phyloP scores from a whole-genome alignment of 2,113 vertebrate species.

The Hippocampus zosterae region DNA sequence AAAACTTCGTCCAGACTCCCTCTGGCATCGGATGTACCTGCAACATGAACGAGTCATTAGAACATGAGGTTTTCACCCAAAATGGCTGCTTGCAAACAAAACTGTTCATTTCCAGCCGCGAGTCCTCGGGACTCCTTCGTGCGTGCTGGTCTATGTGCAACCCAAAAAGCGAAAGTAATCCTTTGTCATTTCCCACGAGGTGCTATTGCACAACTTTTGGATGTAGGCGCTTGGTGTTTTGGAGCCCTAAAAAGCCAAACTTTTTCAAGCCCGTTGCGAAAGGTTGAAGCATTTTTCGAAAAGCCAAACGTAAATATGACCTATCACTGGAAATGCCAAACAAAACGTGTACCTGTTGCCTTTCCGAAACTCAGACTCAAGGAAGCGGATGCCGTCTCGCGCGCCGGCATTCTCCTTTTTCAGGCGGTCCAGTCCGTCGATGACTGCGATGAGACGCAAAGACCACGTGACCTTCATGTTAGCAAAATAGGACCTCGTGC shows the following conservation, averaged over 20 bases:
- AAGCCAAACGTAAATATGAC: background rate
- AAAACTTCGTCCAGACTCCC: slow-evolving; percentile 84
- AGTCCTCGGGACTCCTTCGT: no score
- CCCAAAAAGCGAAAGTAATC: no score
- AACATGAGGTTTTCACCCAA: no score
- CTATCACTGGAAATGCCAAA: background rate
- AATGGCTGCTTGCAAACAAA: no score
- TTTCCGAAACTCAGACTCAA: slow-evolving; percentile 95
- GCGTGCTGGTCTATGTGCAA: no score
- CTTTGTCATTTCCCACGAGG: background rate
- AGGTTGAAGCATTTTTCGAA: background rate
- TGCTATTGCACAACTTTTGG: background rate
- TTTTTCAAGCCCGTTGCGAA: background rate
- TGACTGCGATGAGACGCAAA: slow-evolving; percentile 71
- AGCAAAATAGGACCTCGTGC: background rate
- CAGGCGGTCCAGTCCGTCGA: slow-evolving; percentile 89
- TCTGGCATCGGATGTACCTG: slow-evolving; percentile 97
- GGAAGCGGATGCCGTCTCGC: slow-evolving; percentile 89
- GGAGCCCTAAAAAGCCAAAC: background rate
- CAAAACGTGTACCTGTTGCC: slow-evolving; percentile 82
- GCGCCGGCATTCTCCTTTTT: slow-evolving; percentile 92
- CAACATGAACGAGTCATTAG: background rate
- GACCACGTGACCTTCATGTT: background rate
- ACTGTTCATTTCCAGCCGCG: no score
- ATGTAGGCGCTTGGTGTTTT: background rate